A percentile compares a stretch with the other conserved stretches of the same genome.
phyloP scores from a whole-genome alignment of 1,140 invertebrate species.

The Drosophila ercepeae region DNA sequence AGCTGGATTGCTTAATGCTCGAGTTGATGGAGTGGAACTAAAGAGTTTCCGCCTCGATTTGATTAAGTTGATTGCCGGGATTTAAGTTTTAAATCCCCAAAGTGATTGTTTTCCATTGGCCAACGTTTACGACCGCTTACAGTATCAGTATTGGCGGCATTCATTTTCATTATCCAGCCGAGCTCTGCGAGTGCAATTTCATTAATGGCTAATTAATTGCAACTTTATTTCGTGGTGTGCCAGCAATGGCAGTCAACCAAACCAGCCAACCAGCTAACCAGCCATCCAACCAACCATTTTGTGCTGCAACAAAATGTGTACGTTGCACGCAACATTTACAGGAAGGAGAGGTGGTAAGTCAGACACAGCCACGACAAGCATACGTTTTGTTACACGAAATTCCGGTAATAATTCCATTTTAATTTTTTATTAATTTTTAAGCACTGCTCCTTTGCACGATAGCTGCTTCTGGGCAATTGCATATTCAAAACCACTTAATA shows the following conservation, averaged over 20 bases:
- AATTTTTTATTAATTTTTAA: conserved; percentile 74
- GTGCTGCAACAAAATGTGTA: conserved; percentile 50
- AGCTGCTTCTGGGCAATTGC: conserved; percentile 24
- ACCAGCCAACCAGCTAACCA: conserved; percentile 1
- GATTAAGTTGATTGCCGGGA: conserved; percentile 30
- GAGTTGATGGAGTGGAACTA: conserved; percentile 9
- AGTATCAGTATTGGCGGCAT: conserved; percentile 32
- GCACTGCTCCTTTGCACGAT: conserved; percentile 39
- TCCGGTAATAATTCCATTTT: conserved; percentile 62
- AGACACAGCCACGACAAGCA: conserved; percentile 21
- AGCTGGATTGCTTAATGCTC: not conserved
- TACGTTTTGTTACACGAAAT: conserved; percentile 72
- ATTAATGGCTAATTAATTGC: conserved; percentile 75
- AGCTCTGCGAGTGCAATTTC: conserved; percentile 36
- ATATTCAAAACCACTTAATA: conserved; percentile 50
- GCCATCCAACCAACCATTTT: conserved; percentile 31
- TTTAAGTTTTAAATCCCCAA: conserved; percentile 21
- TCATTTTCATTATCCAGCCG: conserved; percentile 47
- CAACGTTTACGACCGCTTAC: conserved; percentile 35
- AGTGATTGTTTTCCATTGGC: conserved; percentile 34
- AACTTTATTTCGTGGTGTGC: conserved; percentile 57
- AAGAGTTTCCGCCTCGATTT: conserved; percentile 17
- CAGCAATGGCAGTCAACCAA: conserved; percentile 19
- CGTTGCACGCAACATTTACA: conserved; percentile 41
- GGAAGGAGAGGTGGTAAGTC: conserved; percentile 1